Percentiles rank a stretch among this genome's conserved stretches.
Evolutionary conservation across 2,113 vertebrate genomes (phyloP).

Genomic region (Anolis sagrei): DNA sequence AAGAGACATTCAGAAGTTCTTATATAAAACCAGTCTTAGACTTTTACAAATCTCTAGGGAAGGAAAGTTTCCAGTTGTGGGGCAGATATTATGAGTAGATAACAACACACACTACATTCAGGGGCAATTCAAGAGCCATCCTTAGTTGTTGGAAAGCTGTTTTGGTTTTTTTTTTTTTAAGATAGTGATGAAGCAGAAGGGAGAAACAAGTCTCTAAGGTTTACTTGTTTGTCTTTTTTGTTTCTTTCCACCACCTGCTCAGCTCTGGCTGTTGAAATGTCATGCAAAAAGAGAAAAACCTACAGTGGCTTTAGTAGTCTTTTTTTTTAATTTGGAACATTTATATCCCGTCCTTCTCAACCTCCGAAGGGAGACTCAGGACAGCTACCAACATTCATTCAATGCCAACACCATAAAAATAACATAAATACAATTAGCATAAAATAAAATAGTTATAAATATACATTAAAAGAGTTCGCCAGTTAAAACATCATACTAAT

Average conservation of each 20-base stretch:
- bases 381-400: no score
- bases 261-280: background rate
- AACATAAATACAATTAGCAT: no score
- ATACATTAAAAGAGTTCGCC: no score
- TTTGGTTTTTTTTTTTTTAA: no score
- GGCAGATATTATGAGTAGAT: background rate
- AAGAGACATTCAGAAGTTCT: background rate
- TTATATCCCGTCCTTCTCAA: no score
- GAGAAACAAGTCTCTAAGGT: background rate
- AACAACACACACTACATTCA: background rate
- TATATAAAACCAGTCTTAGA: background rate
- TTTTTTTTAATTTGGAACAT: no score
- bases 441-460: no score
- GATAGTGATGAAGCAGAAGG: background rate
- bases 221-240: background rate
- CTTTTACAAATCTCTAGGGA: background rate
- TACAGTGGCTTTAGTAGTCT: background rate
- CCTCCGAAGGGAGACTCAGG: no score
- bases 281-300: background rate
- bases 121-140: background rate
- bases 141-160: background rate
- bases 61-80: background rate
- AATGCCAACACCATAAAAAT: no score
- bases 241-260: background rate
- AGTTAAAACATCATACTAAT: no score